These are phyloP conservation scores for Brachynemurus nebulosus DNA, from an alignment of 2,888 invertebrate species.

Conservation along the genomic window DNA sequence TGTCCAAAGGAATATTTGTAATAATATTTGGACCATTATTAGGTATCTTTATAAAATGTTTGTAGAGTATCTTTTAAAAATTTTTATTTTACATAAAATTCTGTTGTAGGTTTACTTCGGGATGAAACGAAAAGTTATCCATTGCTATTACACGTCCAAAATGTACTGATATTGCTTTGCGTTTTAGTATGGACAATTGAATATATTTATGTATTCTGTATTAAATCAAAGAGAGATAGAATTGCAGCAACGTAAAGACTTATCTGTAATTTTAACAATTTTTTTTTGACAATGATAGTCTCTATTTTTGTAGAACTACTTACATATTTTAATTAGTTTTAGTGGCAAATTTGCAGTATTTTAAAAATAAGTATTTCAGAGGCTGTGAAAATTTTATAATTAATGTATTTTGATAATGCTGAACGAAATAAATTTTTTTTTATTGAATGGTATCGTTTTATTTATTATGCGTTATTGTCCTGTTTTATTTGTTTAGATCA, in stretches of 20 bases:
- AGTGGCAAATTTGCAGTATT: too few species aligned
- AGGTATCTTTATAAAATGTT: conserved; percentile 31
- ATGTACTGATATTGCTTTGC: conserved; percentile 52
- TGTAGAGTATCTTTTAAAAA: not conserved
- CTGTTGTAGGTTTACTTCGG: conserved; percentile 48
- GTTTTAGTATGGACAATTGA: conserved; percentile 56
- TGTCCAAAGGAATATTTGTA: conserved; percentile 59
- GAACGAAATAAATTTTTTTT: too few species aligned
- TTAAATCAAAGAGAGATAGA: not conserved
- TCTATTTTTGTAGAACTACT: too few species aligned
- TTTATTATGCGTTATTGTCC: too few species aligned
- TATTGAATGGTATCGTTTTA: too few species aligned
- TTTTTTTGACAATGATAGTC: not conserved
- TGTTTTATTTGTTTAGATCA: too few species aligned
- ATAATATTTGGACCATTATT: conserved; percentile 54
- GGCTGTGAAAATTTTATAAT: too few species aligned
- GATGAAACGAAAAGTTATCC: conserved; percentile 54
- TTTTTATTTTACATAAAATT: conserved; percentile 4
- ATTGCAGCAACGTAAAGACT: not conserved
- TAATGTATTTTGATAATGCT: too few species aligned
- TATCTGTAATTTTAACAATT: not conserved
- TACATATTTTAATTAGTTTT: too few species aligned
- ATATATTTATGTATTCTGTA: conserved; percentile 28
- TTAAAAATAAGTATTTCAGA: too few species aligned
- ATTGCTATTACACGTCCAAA: conserved; percentile 57